phyloP scores from a whole-genome alignment of 2,888 invertebrate species.

The Chironomus riparius region DNA sequence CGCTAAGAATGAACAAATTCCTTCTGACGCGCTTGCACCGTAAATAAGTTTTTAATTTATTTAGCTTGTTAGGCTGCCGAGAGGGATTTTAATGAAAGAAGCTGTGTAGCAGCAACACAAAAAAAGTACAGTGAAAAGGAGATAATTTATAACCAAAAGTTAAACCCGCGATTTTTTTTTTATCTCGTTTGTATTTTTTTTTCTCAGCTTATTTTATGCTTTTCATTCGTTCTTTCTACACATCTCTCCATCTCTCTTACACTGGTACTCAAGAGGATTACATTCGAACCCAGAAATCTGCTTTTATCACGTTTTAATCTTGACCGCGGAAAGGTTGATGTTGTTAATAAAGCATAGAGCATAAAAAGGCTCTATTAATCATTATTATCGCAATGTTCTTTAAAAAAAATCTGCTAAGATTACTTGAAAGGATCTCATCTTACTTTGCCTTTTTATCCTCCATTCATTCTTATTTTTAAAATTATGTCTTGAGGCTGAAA shows the following conservation, averaged over 20 bases:
- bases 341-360: conserved; percentile 4
- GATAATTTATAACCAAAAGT: conserved; percentile 18
- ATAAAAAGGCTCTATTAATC: conserved; percentile 6
- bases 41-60: conserved; percentile 27
- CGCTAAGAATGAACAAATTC: background rate
- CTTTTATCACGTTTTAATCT: conserved; percentile 10
- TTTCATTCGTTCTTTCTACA: background rate
- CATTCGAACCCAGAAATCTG: background rate
- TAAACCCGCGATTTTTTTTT: background rate
- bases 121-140: background rate
- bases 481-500: too few species aligned
- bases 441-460: too few species aligned
- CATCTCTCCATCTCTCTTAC: background rate
- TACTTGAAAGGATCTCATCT: background rate
- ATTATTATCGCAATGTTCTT: conserved; percentile 8
- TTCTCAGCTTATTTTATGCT: background rate
- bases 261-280: background rate
- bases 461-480: too few species aligned
- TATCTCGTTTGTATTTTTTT: background rate
- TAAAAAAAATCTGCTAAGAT: background rate
- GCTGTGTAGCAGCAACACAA: background rate
- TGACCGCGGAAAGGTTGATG: conserved; percentile 8
- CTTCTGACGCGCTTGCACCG: background rate
- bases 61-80: conserved; percentile 20
- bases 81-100: conserved; percentile 6